A percentile compares a stretch with the other conserved stretches of the same genome.
phyloP scores from a whole-genome alignment of 2,888 invertebrate genomes.

The Tinea trinotella region DNA sequence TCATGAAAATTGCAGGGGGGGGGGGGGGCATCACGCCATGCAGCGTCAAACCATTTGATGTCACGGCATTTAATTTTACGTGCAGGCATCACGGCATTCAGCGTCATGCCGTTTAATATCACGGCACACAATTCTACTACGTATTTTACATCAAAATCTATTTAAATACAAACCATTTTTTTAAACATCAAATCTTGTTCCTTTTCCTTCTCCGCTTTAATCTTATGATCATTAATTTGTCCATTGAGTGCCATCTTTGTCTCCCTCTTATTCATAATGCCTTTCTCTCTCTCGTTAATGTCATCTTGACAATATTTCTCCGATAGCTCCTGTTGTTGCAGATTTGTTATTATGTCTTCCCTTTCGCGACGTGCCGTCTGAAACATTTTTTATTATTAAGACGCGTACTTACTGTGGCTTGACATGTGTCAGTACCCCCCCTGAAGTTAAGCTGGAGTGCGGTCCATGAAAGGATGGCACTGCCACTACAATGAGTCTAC shows the following conservation, averaged over 20 bases:
- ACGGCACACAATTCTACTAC: too few species aligned
- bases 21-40: too few species aligned
- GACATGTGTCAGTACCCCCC: too few species aligned
- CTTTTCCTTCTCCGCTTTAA: conserved; percentile 33
- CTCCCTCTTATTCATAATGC: conserved; percentile 38
- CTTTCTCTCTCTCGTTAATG: conserved; percentile 38
- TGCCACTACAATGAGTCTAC: too few species aligned
- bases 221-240: conserved; percentile 37
- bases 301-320: conserved; percentile 59
- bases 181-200: conserved; percentile 49
- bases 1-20: too few species aligned
- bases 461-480: too few species aligned
- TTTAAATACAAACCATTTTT: conserved; percentile 38
- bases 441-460: not conserved
- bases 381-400: conserved; percentile 15
- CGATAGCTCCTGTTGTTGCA: conserved; percentile 63
- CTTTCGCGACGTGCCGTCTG: conserved; percentile 48
- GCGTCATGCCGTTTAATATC: too few species aligned
- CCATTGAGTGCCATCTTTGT: conserved; percentile 39
- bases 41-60: too few species aligned
- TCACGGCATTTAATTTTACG: too few species aligned
- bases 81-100: too few species aligned
- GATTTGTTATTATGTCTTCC: conserved; percentile 49
- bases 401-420: too few species aligned
- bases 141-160: not conserved